Evolutionary conservation across 2,113 vertebrate genomes (phyloP), one percentile per base, ranked within the genome.

Genomic region (Clupea harengus): DNA sequence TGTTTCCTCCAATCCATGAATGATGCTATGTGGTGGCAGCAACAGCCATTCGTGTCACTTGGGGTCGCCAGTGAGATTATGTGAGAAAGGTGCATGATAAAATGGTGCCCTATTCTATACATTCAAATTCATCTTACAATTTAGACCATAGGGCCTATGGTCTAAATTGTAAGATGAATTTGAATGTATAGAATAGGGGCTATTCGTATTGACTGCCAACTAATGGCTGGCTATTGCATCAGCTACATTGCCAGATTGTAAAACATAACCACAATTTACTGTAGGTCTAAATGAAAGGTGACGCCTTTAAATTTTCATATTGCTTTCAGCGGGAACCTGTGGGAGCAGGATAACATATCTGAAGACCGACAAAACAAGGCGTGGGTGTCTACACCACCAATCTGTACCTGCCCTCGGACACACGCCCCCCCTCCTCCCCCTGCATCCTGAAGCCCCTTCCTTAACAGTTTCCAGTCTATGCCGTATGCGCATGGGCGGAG

Each of bases 401-500:
- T 54, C 28, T 54, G 25, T 47, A 32, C 46, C 49, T 83, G 46
- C 28, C 45, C 82, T 52, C 17, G 47, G 47, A 83, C 82, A 52
- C 20, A 32, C 64, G 32, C 32, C 47, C 18, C 32, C 47, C 18
- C 6, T 60, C 28, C 45, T 72, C 80, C 84, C 46, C 46, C 87
- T 87, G 86, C 85, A 85, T 88, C 88, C 39, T 46, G 85, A 90
- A 92, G 45, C 90, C 89, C 91, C 90, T 85, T 86, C 92, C 93
- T 91, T 91, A 92, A 89, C 86, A 88, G 88, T 89, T 91, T 88
- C 81, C 86, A 88, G 89, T 88, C 82, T 86, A 88, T 50, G 60
- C 57, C 78, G 87, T 81, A 82, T 92, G 94, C 94, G 95, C 93
- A 94, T 90, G 95, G 93, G 96, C 94, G 94, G 93, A 93, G 95